Conservation (phyloP, 2,888 invertebrate species). For the Hemicrepidius hirtus region DNA sequence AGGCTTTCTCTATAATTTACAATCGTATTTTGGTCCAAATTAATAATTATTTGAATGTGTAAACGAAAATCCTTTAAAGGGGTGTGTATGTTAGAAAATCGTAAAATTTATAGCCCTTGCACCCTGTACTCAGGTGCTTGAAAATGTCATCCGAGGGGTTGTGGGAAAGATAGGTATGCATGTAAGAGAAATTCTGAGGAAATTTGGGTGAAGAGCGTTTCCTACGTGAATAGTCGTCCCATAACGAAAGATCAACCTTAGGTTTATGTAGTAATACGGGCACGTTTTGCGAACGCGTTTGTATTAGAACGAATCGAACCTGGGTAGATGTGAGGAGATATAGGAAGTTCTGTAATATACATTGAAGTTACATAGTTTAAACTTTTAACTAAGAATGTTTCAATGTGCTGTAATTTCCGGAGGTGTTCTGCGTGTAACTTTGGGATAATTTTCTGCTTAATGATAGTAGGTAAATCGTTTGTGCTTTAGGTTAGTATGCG, state of each 20-base stretch:
- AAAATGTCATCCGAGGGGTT: no score
- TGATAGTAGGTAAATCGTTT: not conserved
- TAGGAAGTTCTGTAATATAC: conserved; percentile 24
- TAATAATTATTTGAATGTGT: no score
- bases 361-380: conserved; percentile 26
- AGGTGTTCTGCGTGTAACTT: not conserved
- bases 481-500: not conserved
- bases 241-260: not conserved
- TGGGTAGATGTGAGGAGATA: conserved; percentile 14
- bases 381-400: conserved; percentile 24
- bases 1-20: conserved; percentile 41
- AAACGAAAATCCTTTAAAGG: no score
- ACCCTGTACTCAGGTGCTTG: not conserved
- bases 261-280: conserved; percentile 4
- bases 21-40: no score
- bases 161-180: not conserved
- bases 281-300: conserved; percentile 5
- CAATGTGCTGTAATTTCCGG: conserved; percentile 19
- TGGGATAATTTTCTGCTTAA: not conserved
- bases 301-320: conserved; percentile 24
- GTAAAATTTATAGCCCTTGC: not conserved
- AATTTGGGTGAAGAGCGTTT: not conserved
- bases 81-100: no score
- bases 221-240: not conserved
- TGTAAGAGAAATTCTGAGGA: not conserved